These are phyloP conservation scores for Sitta carolinensis DNA, from an alignment of 2,797 vertebrate species.

Conservation along the genomic window DNA sequence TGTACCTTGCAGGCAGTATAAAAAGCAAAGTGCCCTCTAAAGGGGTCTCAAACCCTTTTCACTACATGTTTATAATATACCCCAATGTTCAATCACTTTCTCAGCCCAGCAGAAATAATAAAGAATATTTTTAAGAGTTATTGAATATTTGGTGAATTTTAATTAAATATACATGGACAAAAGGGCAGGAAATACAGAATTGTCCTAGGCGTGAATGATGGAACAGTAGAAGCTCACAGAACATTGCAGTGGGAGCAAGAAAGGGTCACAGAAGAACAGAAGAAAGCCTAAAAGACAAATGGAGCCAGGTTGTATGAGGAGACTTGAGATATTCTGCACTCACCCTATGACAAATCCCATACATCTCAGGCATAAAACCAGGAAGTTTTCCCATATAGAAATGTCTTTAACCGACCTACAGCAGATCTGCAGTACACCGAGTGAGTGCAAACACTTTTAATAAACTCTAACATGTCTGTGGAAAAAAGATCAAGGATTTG, in stretches of 20 bases:
- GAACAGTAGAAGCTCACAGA: not conserved
- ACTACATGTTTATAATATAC: constrained; percentile 7
- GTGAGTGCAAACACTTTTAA: not conserved
- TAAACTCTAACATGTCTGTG: not conserved
- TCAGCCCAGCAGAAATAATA: not conserved
- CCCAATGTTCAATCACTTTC: constrained; percentile 7
- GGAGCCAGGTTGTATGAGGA: not conserved
- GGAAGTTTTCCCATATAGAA: not conserved
- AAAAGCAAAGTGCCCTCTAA: constrained; percentile 45
- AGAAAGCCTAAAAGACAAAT: not conserved
- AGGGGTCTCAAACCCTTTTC: constrained; percentile 24
- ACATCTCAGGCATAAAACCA: not conserved
- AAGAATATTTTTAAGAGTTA: not conserved
- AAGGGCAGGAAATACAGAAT: not conserved
- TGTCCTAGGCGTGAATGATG: not conserved
- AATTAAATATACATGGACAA: not conserved
- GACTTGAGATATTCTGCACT: not conserved
- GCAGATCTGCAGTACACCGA: not conserved
- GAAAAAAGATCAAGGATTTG: not conserved
- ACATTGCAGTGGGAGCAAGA: not conserved
- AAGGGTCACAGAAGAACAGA: not conserved
- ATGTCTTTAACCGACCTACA: not conserved
- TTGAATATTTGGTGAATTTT: constrained; percentile 21
- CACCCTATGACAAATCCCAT: not conserved
- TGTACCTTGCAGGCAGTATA: constrained; percentile 53